phyloP scores from a whole-genome alignment of 2,888 invertebrate species.

The Synanthedon formicaeformis region DNA sequence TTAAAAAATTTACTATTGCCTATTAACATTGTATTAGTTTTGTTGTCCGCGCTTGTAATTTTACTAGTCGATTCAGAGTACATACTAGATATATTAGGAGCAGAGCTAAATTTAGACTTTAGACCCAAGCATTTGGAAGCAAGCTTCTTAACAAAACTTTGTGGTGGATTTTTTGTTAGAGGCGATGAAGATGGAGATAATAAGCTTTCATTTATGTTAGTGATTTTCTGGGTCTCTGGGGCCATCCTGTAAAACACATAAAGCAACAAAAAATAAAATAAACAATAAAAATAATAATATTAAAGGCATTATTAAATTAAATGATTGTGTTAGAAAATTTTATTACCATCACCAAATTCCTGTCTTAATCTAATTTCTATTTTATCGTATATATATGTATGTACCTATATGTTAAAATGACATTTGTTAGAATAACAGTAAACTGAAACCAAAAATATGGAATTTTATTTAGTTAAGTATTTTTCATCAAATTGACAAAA shows the following conservation, averaged over 20 bases:
- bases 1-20: constrained; percentile 66
- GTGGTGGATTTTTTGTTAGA: constrained; percentile 54
- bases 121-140: constrained; percentile 67
- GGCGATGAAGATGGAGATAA: constrained; percentile 55
- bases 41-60: constrained; percentile 35
- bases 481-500: no score
- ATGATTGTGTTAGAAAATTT: constrained; percentile 12
- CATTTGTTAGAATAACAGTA: no score
- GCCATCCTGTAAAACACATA: constrained; percentile 67
- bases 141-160: constrained; percentile 66
- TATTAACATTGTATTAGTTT: constrained; percentile 46
- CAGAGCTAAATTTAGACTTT: constrained; percentile 61
- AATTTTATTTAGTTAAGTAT: no score
- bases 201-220: constrained; percentile 55
- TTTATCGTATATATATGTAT: no score
- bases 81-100: constrained; percentile 61
- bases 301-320: constrained; percentile 6
- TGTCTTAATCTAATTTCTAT: neutral
- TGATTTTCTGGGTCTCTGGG: constrained; percentile 61
- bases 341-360: constrained; percentile 23
- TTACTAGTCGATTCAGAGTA: constrained; percentile 46
- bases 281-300: constrained; percentile 21
- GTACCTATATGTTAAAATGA: neutral
- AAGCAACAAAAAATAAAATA: constrained; percentile 38
- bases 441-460: no score